These are phyloP conservation scores for Sminthurides aquaticus DNA, from an alignment of 2,888 invertebrate genomes.

Conservation along the genomic window DNA sequence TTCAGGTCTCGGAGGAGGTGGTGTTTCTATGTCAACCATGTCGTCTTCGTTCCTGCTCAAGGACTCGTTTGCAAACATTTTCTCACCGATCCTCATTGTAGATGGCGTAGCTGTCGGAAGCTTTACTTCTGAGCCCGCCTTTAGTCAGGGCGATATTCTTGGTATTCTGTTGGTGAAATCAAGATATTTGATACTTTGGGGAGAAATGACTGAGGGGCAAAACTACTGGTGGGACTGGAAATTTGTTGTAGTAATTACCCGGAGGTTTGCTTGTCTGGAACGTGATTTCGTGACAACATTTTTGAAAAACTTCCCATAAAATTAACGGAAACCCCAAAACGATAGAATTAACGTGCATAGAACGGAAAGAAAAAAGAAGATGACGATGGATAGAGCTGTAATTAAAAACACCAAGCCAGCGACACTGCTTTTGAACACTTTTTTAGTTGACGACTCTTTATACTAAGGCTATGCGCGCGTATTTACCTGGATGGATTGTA, in stretches of 20 bases:
- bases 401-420: constrained; percentile 2
- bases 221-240: too few species aligned
- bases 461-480: too few species aligned
- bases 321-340: background rate
- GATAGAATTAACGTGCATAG: background rate
- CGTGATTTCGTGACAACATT: background rate
- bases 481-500: too few species aligned
- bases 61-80: constrained; percentile 35
- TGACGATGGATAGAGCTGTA: background rate
- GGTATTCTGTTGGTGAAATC: background rate
- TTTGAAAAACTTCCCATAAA: background rate
- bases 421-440: constrained; percentile 8
- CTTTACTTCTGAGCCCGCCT: too few species aligned
- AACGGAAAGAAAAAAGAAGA: background rate
- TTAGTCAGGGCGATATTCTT: background rate
- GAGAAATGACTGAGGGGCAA: too few species aligned
- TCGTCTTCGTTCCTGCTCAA: constrained; percentile 25
- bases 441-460: too few species aligned
- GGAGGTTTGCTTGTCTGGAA: background rate
- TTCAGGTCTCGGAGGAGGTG: constrained; percentile 11
- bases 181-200: too few species aligned
- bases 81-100: constrained; percentile 39
- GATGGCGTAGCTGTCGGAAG: too few species aligned
- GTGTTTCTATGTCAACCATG: background rate
- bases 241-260: background rate